Base-by-base conservation (phyloP, 2,113 vertebrate species). In the Mandrillus leucophaeus region DNA sequence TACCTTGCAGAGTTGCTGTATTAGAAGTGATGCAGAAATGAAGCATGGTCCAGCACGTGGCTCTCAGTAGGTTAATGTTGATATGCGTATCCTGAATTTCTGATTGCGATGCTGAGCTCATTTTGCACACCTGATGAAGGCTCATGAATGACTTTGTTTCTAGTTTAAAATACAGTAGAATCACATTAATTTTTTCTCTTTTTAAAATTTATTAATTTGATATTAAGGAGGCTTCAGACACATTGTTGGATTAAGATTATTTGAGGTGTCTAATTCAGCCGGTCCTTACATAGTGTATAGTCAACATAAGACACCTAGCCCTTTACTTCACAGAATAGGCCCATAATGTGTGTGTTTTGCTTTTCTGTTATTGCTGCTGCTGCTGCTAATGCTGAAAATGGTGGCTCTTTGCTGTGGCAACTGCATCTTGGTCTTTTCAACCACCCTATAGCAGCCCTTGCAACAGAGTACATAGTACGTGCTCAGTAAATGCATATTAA, bases 221-320 rank as follows among this genome's bases (percentile, higher is more conserved):
- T 57, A 0, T 52, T 20, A 30, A 59, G 43, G 52, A 50, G 52
- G 25, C 40, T 50, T 61, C 45, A 72, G 43, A 43, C 57, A 43
- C 35, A 13, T 6, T 40, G 66, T 8, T 52, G 73, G 48, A 9
- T 64, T 78, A 16, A 30, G 18, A 3, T 35, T 48, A 30, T 50
- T 8, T 7, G 45, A 64, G 18, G 3, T 30, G 5, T 25, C 3
- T 6, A 6, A n/a, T 52, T 35, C 40, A 40, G 16, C 45, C n/a
- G 5, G 2, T 61, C 55, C 27, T 27, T 25, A 55, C 0, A 0
- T 20, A 45, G 18, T 16, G 0, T 38, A 8, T 1, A 0, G 12
- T 75, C 68, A 23, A 30, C 20, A 4, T 2, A 0, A 1, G 72
- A 27, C 27, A n/a, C 18, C 68, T 18, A 52, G 30, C 3, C 16